Percentiles rank a stretch among this genome's conserved stretches.
Evolutionary conservation across 1,140 invertebrate species (phyloP).

Genomic region (Scylla paramamosain): DNA sequence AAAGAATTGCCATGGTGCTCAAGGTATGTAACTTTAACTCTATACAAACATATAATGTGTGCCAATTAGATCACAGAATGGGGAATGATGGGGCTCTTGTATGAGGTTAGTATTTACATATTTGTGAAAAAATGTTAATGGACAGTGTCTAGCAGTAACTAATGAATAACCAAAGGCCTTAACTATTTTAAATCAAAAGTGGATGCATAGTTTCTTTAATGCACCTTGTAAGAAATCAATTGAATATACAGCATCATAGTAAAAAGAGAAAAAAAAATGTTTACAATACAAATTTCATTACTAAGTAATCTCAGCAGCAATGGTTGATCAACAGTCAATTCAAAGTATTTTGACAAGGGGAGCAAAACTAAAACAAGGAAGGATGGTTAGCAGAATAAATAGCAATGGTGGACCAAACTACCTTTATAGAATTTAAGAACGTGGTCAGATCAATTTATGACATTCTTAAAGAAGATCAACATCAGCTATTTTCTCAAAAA

Average conservation of each 20-base stretch:
- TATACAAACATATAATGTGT: not conserved
- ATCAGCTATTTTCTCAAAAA: conserved; percentile 24
- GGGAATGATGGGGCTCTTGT: conserved; percentile 11
- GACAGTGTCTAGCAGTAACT: not conserved
- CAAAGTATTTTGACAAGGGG: not conserved
- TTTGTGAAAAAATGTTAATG: conserved; percentile 15
- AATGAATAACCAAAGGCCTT: not conserved
- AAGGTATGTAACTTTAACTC: conserved; percentile 37
- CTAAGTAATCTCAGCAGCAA: not conserved
- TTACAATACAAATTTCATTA: not conserved
- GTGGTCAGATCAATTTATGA: not conserved
- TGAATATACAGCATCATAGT: not conserved
- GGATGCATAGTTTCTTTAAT: not conserved
- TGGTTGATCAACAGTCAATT: not conserved
- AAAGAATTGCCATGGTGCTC: conserved; percentile 15
- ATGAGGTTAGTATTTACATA: conserved; percentile 12
- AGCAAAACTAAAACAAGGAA: not conserved
- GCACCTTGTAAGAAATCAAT: not conserved
- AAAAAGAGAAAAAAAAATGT: not conserved
- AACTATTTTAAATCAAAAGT: not conserved
- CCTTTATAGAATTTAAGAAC: conserved; percentile 14
- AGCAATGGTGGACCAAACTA: conserved; percentile 13
- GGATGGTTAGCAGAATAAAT: conserved; percentile 4
- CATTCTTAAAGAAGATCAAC: conserved; percentile 25
- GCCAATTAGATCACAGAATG: conserved; percentile 32